A percentile compares a stretch with the other conserved stretches of the same genome.
These are phyloP conservation scores for Parnassius smintheus DNA, from an alignment of 2,888 invertebrate species.

Conservation along the genomic window DNA sequence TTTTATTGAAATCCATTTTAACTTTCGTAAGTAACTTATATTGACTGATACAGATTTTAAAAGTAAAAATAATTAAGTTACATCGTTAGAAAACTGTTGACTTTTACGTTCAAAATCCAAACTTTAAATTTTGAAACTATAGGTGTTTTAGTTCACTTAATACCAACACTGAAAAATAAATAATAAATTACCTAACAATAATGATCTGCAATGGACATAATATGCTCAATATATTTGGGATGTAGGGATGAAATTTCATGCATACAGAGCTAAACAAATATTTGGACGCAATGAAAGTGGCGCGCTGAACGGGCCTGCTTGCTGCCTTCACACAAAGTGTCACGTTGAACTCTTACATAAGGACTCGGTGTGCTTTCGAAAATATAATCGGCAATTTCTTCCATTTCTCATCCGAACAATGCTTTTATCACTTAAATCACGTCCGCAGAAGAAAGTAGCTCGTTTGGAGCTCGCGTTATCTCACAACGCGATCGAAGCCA, in stretches of 20 bases:
- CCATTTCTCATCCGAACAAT: conserved; percentile 62
- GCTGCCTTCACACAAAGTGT: conserved; percentile 64
- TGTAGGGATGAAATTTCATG: conserved; percentile 28
- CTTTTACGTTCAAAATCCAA: too few relatives aligned
- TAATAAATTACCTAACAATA: too few relatives aligned
- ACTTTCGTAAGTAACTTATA: too few relatives aligned
- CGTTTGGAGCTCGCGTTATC: conserved; percentile 39
- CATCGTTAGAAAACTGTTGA: too few relatives aligned
- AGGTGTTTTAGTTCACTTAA: too few relatives aligned
- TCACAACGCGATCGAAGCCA: conserved; percentile 35
- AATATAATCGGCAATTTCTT: conserved; percentile 68
- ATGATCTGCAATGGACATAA: not conserved
- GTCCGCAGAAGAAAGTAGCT: conserved; percentile 57
- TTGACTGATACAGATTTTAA: too few relatives aligned
- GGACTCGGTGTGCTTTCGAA: conserved; percentile 75
- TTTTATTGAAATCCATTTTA: too few relatives aligned
- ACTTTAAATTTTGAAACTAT: too few relatives aligned
- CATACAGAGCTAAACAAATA: conserved; percentile 60
- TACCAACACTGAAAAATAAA: too few relatives aligned
- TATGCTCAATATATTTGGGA: conserved; percentile 1
- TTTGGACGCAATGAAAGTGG: conserved; percentile 72
- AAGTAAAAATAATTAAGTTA: too few relatives aligned
- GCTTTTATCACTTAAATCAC: conserved; percentile 49
- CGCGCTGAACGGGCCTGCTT: conserved; percentile 64
- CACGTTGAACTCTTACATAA: conserved; percentile 81